A percentile compares a stretch with the other conserved stretches of the same genome.
These are phyloP conservation scores for Matsumurasca onukii DNA, from an alignment of 1,140 invertebrate species.

Conservation along the genomic window DNA sequence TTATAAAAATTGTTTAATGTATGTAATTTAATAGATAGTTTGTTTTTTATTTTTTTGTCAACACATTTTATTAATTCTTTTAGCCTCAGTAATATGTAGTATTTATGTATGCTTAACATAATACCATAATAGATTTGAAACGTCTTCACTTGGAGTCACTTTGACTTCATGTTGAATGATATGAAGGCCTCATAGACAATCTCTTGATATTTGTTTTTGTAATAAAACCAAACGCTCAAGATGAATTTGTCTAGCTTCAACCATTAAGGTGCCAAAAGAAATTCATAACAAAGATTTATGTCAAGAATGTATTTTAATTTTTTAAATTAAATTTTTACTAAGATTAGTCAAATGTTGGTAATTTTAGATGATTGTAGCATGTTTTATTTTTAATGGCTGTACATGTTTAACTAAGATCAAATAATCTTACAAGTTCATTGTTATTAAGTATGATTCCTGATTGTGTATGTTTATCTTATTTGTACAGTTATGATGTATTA, in stretches of 20 bases:
- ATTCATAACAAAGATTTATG: neutral
- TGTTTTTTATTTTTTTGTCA: too few species aligned
- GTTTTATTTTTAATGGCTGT: too few species aligned
- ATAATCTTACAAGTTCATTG: too few species aligned
- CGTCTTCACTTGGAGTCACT: constrained; percentile 13
- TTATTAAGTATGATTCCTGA: neutral
- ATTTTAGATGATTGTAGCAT: neutral
- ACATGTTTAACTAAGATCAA: too few species aligned
- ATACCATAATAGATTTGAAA: neutral
- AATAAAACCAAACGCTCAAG: constrained; percentile 13
- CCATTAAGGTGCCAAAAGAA: too few species aligned
- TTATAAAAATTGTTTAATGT: too few species aligned
- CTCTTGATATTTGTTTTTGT: constrained; percentile 22
- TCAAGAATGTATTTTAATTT: neutral
- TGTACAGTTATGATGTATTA: constrained; percentile 25
- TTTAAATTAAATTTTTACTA: neutral
- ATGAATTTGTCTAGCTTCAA: constrained; percentile 22
- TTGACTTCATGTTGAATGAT: constrained; percentile 14
- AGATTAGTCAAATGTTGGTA: neutral
- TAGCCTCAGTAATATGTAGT: too few species aligned
- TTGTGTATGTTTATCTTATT: constrained; percentile 16
- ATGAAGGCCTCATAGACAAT: neutral
- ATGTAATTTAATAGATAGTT: too few species aligned
- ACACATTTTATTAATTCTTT: too few species aligned
- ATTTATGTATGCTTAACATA: too few species aligned